Evolutionary conservation across 2,888 invertebrate species (phyloP), one percentile per base, ranked within the genome.

Genomic region (Patella caerulea): DNA sequence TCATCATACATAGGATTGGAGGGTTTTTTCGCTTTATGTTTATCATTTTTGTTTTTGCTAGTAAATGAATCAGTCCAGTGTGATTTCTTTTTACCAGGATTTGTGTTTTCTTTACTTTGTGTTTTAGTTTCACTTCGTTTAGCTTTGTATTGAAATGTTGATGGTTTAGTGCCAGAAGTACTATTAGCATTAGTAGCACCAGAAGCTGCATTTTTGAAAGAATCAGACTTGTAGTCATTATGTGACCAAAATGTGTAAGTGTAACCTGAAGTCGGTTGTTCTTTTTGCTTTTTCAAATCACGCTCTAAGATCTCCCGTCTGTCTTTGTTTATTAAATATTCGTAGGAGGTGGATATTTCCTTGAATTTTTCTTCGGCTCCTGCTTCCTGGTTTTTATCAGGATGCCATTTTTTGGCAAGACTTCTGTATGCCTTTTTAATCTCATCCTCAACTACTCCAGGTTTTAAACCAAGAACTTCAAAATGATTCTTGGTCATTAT

Each of bases 291-390:
- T 14, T 79, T 82, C 3, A 88, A 72, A 71, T 88, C 87, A 76
- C 87, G 78, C 72, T 85, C 85, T 74, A 84, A 81, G n/a, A 88
- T 83, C 71, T 86, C 86, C 75, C 88, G 70, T 29, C 87, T 79
- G 74, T 88, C 87, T 73, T 83, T 78, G 76, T 77, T 85, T 77
- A 89, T 88, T 7, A 91, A 81, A 72, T 83, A 82, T 52, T 90
- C 90, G 77, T 91, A 90, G 17, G 91, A 88, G 9, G 86, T 87
- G 14, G 85, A 82, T 29, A 91, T 88, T 81, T 90, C 87, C 79
- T 91, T 90, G 80, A 91, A 91, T 73, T 86, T 88, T 77, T 90
- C 91, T 75, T 89, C 90, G 3, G 90, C 91, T 5, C 86, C 87
- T 15, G 82, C 75, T 2, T 82, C 85, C 34, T 86, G 86, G 81